Evolutionary conservation across 2,888 invertebrate genomes (phyloP).

Genomic region (Mesorhabditis belari): DNA sequence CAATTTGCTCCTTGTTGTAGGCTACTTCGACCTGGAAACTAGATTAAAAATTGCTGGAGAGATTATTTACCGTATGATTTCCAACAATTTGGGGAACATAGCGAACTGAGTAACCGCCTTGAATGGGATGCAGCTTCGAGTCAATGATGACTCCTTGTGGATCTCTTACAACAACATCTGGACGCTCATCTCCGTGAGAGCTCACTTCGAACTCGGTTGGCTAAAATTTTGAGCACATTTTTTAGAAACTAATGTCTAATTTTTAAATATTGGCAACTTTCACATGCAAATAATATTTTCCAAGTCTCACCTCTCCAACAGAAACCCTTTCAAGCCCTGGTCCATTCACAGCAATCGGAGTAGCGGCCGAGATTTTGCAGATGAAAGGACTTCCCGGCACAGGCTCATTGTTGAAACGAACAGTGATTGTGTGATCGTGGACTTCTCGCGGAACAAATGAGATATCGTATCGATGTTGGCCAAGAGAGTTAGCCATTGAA

Average conservation of each 20-base stretch:
- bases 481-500: constrained; percentile 90
- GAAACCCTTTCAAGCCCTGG: constrained; percentile 68
- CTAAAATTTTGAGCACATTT: neutral
- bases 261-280: too few relatives aligned
- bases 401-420: constrained; percentile 58
- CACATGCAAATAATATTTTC: too few relatives aligned
- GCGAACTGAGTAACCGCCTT: constrained; percentile 59
- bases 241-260: constrained; percentile 1
- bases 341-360: constrained; percentile 65
- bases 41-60: neutral
- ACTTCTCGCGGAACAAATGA: constrained; percentile 49
- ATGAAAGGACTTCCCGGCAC: constrained; percentile 75
- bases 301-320: constrained; percentile 63
- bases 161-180: constrained; percentile 37
- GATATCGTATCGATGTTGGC: constrained; percentile 62
- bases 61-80: constrained; percentile 32
- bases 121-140: constrained; percentile 27
- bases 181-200: constrained; percentile 5
- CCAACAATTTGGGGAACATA: constrained; percentile 73
- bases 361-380: constrained; percentile 72
- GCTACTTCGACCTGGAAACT: constrained; percentile 34
- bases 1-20: constrained; percentile 35
- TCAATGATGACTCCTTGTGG: constrained; percentile 37
- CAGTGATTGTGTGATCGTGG: constrained; percentile 48
- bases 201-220: neutral